Percentiles rank a stretch among this genome's conserved stretches.
phyloP scores from a whole-genome alignment of 2,888 invertebrate genomes.

The Hirtodrosophila trivittata region DNA sequence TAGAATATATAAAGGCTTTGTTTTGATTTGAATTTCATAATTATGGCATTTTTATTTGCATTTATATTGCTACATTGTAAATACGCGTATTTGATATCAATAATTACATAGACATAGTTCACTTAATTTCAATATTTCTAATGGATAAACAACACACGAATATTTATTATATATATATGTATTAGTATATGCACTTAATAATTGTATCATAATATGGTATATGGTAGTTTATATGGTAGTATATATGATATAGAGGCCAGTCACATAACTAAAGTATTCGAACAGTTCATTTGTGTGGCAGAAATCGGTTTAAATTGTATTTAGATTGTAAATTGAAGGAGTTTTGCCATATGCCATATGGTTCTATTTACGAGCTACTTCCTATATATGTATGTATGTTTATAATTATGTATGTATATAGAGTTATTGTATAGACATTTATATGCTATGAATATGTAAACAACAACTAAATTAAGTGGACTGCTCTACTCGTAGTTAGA shows the following conservation, averaged over 20 bases:
- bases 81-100: slow-evolving; percentile 73
- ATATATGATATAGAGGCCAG: slow-evolving; percentile 25
- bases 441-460: slow-evolving; percentile 20
- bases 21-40: slow-evolving; percentile 73
- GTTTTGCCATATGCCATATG: slow-evolving; percentile 62
- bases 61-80: slow-evolving; percentile 75
- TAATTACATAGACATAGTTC: slow-evolving; percentile 72
- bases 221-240: slow-evolving; percentile 13
- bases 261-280: slow-evolving; percentile 24
- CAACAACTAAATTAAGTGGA: slow-evolving; percentile 59
- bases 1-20: background rate
- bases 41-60: slow-evolving; percentile 79
- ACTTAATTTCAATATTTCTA: slow-evolving; percentile 49
- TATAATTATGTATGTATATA: slow-evolving; percentile 16
- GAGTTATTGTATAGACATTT: slow-evolving; percentile 8
- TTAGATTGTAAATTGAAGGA: slow-evolving; percentile 65
- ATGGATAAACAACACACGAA: slow-evolving; percentile 68
- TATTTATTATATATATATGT: slow-evolving; percentile 22
- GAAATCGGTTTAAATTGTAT: slow-evolving; percentile 27
- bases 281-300: slow-evolving; percentile 65
- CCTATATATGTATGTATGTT: slow-evolving; percentile 10
- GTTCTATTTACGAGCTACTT: slow-evolving; percentile 50
- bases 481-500: slow-evolving; percentile 40
- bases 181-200: slow-evolving; percentile 50
- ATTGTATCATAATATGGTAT: slow-evolving; percentile 29